Evolutionary conservation across 2,888 invertebrate species (phyloP).

Genomic region (Athalia cordata): DNA sequence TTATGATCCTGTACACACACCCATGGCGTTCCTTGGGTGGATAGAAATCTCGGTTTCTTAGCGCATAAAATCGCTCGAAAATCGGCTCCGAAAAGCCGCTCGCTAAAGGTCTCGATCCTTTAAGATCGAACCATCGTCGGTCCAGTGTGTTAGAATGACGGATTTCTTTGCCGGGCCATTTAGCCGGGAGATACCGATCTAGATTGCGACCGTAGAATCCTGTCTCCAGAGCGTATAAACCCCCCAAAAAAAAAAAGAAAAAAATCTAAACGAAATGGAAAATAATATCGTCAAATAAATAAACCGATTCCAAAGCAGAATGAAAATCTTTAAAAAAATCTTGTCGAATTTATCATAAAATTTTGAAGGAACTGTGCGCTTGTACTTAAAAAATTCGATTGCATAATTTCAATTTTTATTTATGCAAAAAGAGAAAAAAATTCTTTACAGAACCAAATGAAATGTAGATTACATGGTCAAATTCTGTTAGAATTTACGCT

Average conservation of each 20-base stretch:
- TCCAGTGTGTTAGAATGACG: constrained; percentile 68
- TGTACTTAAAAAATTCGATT: too few relatives aligned
- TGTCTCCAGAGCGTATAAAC: constrained; percentile 48
- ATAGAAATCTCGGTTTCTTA: constrained; percentile 6
- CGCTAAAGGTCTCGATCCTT: constrained; percentile 30
- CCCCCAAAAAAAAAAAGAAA: background rate
- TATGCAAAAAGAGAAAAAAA: too few relatives aligned
- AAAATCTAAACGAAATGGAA: background rate
- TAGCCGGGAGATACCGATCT: constrained; percentile 68
- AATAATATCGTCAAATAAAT: too few relatives aligned
- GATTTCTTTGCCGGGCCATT: constrained; percentile 66
- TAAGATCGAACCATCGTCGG: constrained; percentile 51
- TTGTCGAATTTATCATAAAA: too few relatives aligned
- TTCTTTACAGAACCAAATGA: too few relatives aligned
- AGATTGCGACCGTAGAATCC: constrained; percentile 53
- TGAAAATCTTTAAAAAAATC: too few relatives aligned
- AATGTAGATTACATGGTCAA: too few relatives aligned
- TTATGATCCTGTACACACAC: too few relatives aligned
- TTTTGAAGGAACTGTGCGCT: too few relatives aligned
- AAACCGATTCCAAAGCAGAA: too few relatives aligned
- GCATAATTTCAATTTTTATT: too few relatives aligned
- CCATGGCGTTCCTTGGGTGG: background rate
- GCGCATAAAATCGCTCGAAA: constrained; percentile 28
- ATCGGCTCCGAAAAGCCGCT: constrained; percentile 8
- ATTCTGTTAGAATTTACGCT: too few relatives aligned